These are phyloP conservation scores for Dryomyza anilis DNA, from an alignment of 2,888 invertebrate species.

Conservation along the genomic window DNA sequence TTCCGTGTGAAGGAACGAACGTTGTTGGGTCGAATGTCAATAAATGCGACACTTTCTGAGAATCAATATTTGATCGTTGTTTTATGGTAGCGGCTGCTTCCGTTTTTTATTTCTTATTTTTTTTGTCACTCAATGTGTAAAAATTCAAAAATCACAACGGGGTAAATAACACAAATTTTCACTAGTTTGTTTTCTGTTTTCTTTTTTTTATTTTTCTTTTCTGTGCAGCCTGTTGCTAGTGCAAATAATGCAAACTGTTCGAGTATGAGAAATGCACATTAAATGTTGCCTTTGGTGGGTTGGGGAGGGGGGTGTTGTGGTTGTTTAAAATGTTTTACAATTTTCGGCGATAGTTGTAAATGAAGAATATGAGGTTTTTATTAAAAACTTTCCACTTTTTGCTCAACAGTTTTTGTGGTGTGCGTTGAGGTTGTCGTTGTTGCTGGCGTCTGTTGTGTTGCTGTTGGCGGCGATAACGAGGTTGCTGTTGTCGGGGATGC, in stretches of 20 bases:
- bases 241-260: too few species aligned
- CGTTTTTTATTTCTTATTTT: too few species aligned
- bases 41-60: background rate
- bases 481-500: background rate
- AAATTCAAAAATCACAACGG: too few species aligned
- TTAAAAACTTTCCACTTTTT: slow-evolving; percentile 33
- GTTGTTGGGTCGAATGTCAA: background rate
- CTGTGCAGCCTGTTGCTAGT: too few species aligned
- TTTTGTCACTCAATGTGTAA: too few species aligned
- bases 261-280: background rate
- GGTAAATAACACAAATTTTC: too few species aligned
- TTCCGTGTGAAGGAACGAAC: background rate
- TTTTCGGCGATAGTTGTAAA: slow-evolving; percentile 57
- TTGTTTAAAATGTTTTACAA: background rate
- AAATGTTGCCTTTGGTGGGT: slow-evolving; percentile 1
- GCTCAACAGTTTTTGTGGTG: slow-evolving; percentile 40
- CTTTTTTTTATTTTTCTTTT: background rate
- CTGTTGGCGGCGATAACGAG: background rate
- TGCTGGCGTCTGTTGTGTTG: slow-evolving; percentile 17
- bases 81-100: too few species aligned
- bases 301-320: too few species aligned
- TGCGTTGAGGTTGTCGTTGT: slow-evolving; percentile 27
- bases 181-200: background rate
- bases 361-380: slow-evolving; percentile 54
- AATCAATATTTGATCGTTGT: background rate